Conservation (phyloP, 2,888 invertebrate species). For the Caenorhabditis afra region DNA sequence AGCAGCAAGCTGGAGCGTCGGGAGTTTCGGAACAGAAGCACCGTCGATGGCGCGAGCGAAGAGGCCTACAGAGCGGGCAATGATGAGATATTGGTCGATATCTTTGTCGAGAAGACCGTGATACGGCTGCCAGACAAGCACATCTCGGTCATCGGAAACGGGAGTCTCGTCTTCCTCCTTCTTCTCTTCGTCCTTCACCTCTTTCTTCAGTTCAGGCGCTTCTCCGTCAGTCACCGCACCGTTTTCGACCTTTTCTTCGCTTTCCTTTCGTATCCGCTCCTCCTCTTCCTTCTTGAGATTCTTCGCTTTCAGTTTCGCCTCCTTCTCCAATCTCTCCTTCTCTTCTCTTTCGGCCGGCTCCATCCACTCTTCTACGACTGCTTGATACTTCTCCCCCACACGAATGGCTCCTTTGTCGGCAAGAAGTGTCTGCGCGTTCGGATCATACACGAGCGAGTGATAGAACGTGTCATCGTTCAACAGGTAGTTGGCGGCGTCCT, state of each 20-base stretch:
- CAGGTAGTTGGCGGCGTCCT: conserved; percentile 95
- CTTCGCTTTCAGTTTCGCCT: conserved; percentile 59
- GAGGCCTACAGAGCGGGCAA: conserved; percentile 92
- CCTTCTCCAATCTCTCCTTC: conserved; percentile 13
- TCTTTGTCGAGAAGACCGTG: conserved; percentile 93
- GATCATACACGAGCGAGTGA: conserved; percentile 99
- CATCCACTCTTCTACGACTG: conserved; percentile 81
- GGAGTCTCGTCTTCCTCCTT: conserved; percentile 13
- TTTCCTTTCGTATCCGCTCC: conserved; percentile 38
- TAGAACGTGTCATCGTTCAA: conserved; percentile 96
- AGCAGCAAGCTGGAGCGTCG: conserved; percentile 98
- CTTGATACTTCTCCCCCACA: conserved; percentile 95
- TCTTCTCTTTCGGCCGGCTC: conserved; percentile 51
- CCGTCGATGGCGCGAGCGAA: conserved; percentile 98
- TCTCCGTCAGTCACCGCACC: neutral
- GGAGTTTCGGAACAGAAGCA: conserved; percentile 97
- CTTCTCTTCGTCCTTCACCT: conserved; percentile 41
- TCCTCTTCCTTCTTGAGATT: conserved; percentile 58
- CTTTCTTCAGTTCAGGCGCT: conserved; percentile 55
- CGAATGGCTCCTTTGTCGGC: conserved; percentile 95
- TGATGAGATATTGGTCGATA: conserved; percentile 97
- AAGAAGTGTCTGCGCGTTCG: conserved; percentile 96
- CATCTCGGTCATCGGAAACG: conserved; percentile 80
- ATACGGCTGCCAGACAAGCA: conserved; percentile 94
- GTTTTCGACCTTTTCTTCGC: conserved; percentile 34